phyloP scores from a whole-genome alignment of 2,797 vertebrate species.

The Clarias pachynema region DNA sequence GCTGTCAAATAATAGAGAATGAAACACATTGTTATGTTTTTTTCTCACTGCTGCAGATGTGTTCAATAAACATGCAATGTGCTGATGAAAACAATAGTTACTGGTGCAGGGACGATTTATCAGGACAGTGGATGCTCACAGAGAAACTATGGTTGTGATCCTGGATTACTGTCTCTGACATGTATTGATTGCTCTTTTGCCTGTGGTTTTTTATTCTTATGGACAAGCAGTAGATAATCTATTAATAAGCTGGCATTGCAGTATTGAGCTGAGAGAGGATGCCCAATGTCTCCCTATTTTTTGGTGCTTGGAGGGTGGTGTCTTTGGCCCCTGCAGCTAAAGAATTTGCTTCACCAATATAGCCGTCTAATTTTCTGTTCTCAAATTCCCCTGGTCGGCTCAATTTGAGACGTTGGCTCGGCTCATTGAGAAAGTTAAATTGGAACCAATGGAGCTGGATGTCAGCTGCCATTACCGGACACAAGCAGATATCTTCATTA shows the following conservation, averaged over 20 bases:
- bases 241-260: slow-evolving; percentile 67
- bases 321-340: slow-evolving; percentile 68
- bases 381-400: slow-evolving; percentile 77
- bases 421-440: slow-evolving; percentile 84
- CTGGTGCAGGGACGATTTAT: slow-evolving; percentile 53
- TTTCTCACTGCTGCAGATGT: slow-evolving; percentile 26
- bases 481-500: slow-evolving; percentile 81
- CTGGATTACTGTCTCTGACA: slow-evolving; percentile 53
- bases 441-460: slow-evolving; percentile 78
- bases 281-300: slow-evolving; percentile 26
- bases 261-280: slow-evolving; percentile 28
- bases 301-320: slow-evolving; percentile 43
- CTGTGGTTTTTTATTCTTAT: slow-evolving; percentile 62
- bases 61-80: slow-evolving; percentile 39
- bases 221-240: slow-evolving; percentile 66
- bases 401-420: slow-evolving; percentile 79
- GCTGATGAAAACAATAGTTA: slow-evolving; percentile 53
- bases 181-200: slow-evolving; percentile 70
- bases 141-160: slow-evolving; percentile 38
- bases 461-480: slow-evolving; percentile 80
- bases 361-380: slow-evolving; percentile 81
- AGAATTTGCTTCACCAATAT: slow-evolving; percentile 68
- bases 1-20: slow-evolving; percentile 28
- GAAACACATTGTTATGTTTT: slow-evolving; percentile 17
- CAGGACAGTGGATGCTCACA: slow-evolving; percentile 42